Evolutionary conservation across 2,113 vertebrate species (phyloP), one percentile per base, ranked within the genome.

Genomic region (Meriones unguiculatus): DNA sequence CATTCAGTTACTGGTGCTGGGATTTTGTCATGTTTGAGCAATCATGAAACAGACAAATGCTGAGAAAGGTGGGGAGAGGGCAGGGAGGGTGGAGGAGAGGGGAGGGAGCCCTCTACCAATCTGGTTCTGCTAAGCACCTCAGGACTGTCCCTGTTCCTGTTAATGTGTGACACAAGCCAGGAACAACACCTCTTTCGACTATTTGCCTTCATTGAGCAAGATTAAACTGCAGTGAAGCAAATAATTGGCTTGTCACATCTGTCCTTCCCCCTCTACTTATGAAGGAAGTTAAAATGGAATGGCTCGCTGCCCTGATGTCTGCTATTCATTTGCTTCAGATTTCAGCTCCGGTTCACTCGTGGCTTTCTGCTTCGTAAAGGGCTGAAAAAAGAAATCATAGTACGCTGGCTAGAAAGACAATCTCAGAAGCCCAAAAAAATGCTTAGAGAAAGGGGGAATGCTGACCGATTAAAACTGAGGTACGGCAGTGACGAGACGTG

Each of bases 331-430:
- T 59, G 67, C 13, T 17, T 57, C 11, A 1, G n/a, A 35, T 50
- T 14, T 78, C 30, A 59, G 30, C 35, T 69, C 41, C 35, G 24
- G 64, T 59, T 72, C 38, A 62, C 59, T 22, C 22, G 20, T 50
- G 54, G 59, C 77, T 93, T 89, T 87, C 82, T 91, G n/a, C 35
- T 32, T 76, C 28, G 52, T 70, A 46, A 90, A 86, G 70, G 38
- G 5, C 52, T 69, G 87, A 38, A 38, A 11, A 78, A 30, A 80
- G 54, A 41, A 70, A 62, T 69, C 72, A 67, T 46, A 89, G 62
- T 24, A 50, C 54, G 25, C 1, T 75, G n/a, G 84, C 59, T 24
- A 75, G 81, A 82, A 95, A 59, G 41, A 59, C 9, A n/a, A 62
- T 92, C 52, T 20, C 5, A 92, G 89, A 75, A 76, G 41, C 15